Evolutionary conservation across 2,113 vertebrate species (phyloP).

Genomic region (Arothron firmamentum): DNA sequence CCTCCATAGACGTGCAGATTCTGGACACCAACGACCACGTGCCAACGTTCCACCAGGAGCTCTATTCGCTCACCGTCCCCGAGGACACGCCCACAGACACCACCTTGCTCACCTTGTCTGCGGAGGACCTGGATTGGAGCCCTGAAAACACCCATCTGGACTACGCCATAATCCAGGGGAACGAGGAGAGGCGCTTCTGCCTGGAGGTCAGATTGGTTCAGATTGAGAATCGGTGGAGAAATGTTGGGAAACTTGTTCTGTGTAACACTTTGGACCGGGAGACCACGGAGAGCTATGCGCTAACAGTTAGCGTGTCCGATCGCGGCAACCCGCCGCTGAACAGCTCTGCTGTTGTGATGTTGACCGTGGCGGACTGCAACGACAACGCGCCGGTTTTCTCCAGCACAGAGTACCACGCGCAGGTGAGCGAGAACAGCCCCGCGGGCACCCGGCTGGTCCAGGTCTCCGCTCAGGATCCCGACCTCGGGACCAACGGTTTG

Average conservation of each 20-base stretch:
- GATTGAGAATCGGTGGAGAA: conserved; percentile 61
- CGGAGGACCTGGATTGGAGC: conserved; percentile 78
- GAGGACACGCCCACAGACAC: conserved; percentile 77
- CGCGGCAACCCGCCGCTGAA: conserved; percentile 76
- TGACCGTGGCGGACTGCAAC: conserved; percentile 85
- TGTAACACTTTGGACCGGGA: conserved; percentile 81
- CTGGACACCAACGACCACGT: conserved; percentile 79
- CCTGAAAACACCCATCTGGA: conserved; percentile 75
- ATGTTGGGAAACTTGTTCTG: conserved; percentile 78
- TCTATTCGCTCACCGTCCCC: conserved; percentile 76
- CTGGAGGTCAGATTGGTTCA: conserved; percentile 71
- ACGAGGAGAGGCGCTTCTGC: conserved; percentile 77
- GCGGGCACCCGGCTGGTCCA: conserved; percentile 74
- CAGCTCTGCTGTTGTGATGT: conserved; percentile 72
- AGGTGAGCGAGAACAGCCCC: conserved; percentile 78
- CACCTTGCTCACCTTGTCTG: conserved; percentile 77
- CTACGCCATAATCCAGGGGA: conserved; percentile 79
- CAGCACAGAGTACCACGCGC: conserved; percentile 73
- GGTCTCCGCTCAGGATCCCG: conserved; percentile 80
- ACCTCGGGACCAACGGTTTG: conserved; percentile 76
- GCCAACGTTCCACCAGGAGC: conserved; percentile 76
- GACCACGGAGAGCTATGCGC: conserved; percentile 62
- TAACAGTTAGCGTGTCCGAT: conserved; percentile 82
- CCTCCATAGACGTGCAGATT: conserved; percentile 75
- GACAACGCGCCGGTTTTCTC: conserved; percentile 84